Base-by-base conservation (phyloP, 2,888 invertebrate genomes). In the Acrocyrtus sp. region DNA sequence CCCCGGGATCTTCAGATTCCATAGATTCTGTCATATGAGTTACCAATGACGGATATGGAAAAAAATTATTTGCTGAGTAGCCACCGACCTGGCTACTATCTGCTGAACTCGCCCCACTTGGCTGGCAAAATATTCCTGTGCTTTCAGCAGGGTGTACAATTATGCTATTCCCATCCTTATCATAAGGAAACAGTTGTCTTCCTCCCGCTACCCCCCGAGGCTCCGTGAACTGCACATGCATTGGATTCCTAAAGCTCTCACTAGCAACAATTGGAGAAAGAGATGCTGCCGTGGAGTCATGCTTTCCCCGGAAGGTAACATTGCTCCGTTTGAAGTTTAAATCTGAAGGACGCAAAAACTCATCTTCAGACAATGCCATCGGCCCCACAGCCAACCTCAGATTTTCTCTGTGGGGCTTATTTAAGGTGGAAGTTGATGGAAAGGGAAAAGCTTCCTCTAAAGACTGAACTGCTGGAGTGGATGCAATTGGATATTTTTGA, bases 41-140 rank as follows among this genome's bases (percentile, higher is more conserved):
- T 22, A 39, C 1, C 15, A 47, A 45, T 4, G 22, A 22, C 15
- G 70, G 70, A 51, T 63, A 70, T n/a, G 70, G 70, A 45, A 70
- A 63, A 0, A 41, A 19, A 0, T 4, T 51, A 21, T 21, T 58
- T 8, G 53, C 22, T 12, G 17, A 3, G 21, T 8, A 22, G 19
- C 43, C n/a, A n/a, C n/a, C n/a, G n/a, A n/a, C n/a, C n/a, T n/a
- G n/a, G n/a, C n/a, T n/a, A n/a, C n/a, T n/a, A n/a, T n/a, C 43
- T 4, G 63, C 27, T 19, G 47, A 29, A n/a, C 6, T 27, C 26
- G 10, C 5, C 17, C 22, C n/a, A n/a, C n/a, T n/a, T n/a, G n/a
- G n/a, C n/a, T n/a, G n/a, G n/a, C n/a, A n/a, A n/a, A 29, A 34
- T 4, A 8, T 53, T 19, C 2, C 12, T n/a, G 17, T 56, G 24